These are phyloP conservation scores for Acipenser oxyrinchus DNA, from an alignment of 2,797 vertebrate species.

Conservation along the genomic window DNA sequence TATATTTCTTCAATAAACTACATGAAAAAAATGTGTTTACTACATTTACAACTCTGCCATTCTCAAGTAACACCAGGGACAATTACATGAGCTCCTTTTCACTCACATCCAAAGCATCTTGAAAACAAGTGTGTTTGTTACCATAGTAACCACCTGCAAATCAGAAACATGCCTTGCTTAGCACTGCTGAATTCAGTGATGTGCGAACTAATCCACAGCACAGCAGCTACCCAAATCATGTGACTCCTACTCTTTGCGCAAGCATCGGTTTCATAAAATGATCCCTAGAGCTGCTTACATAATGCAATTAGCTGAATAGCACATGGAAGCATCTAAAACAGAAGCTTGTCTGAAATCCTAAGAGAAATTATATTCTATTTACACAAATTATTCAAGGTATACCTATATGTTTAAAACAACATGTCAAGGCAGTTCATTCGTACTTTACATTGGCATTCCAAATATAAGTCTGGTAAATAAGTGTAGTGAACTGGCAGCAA, in stretches of 20 bases:
- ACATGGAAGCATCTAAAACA: not conserved
- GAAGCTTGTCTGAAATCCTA: not conserved
- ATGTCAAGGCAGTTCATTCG: not conserved
- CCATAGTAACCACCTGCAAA: too few relatives aligned
- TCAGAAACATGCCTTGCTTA: too few relatives aligned
- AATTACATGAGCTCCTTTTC: not conserved
- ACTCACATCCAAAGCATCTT: not conserved
- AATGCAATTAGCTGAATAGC: not conserved
- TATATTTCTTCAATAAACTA: too few relatives aligned
- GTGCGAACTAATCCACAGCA: not conserved
- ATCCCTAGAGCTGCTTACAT: not conserved
- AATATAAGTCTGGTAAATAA: not conserved
- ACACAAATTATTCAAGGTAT: not conserved
- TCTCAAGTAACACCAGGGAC: not conserved
- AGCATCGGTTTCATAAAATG: not conserved
- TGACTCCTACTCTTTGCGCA: not conserved
- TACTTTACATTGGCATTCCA: not conserved
- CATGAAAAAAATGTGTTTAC: too few relatives aligned
- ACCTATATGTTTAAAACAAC: too few relatives aligned
- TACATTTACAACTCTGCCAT: too few relatives aligned
- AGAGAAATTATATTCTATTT: not conserved
- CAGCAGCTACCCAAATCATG: not conserved
- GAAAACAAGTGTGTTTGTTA: not conserved
- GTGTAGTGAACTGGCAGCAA: not conserved
- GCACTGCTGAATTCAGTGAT: not conserved